Base-by-base conservation (phyloP, 1,140 invertebrate species). In the Temnothorax curvispinosus region DNA sequence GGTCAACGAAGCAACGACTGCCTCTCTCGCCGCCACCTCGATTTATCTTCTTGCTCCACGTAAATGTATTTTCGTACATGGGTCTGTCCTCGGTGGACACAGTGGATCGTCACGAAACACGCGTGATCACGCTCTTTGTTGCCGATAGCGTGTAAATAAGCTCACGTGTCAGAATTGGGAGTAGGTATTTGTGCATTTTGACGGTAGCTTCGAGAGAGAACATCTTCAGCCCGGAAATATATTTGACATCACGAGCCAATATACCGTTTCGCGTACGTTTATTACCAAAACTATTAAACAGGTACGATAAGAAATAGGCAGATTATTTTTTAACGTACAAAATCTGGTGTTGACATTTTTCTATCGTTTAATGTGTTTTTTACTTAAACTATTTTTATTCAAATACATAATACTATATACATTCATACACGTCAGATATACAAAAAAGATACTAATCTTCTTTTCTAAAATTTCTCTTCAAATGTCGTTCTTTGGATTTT, bases 31-130 rank as follows among this genome's bases (percentile, higher is more conserved):
- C 8, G 50, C 56, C 21, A 74, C 50, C 69, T 52, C 81, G 50
- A 84, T 74, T 87, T 64, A 52, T 85, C 67, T 56, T 85, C 41
- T 38, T 35, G 27, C 41, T 86, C 38, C 21, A 9, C 50, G 50
- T 85, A 77, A 80, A 72, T 86, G 76, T 86, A 86, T 86, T 82
- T 86, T 86, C 52, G 74, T 85, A 85, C 82, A 44, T 44, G 38
- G 50, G 50, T 85, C 64, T 62, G 56, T 44, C 58, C 41, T 84
- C 69, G 44, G 44, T 76, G 32, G 67, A 84, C 54, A 75, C 67
- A 21, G 27, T 75, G 56, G 13, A 77, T 38, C 56, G 54, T 76
- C 54, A 60, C 44, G 58, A 60, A 18, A 77, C 27, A 85, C 80
- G 52, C 21, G 50, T 38, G 52, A 75, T 60, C 54, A 62, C 54